These are phyloP conservation scores for Pomacea maculata DNA, from an alignment of 1,140 invertebrate species.

Conservation along the genomic window DNA sequence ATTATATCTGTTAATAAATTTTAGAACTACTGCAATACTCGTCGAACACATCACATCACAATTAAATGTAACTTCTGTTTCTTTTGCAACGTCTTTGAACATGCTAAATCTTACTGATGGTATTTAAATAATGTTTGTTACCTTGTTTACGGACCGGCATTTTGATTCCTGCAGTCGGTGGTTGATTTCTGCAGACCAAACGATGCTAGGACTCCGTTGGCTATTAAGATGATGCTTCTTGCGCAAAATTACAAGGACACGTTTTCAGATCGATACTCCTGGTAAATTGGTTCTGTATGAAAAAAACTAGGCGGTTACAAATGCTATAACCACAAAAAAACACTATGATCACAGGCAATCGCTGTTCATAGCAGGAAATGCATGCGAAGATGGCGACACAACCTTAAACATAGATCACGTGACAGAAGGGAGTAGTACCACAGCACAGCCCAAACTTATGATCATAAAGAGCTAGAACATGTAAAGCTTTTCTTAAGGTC, in stretches of 20 bases:
- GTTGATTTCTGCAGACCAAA: background rate
- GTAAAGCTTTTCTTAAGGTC: too few relatives aligned
- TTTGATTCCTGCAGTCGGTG: conserved; percentile 8
- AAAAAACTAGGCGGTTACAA: too few relatives aligned
- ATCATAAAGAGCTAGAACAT: too few relatives aligned
- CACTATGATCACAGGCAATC: background rate
- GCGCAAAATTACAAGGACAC: too few relatives aligned
- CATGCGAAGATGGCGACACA: conserved; percentile 22
- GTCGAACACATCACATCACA: background rate
- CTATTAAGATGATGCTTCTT: too few relatives aligned
- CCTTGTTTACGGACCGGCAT: conserved; percentile 30
- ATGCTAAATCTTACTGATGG: background rate
- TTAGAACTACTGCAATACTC: too few relatives aligned
- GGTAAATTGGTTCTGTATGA: too few relatives aligned
- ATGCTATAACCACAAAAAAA: too few relatives aligned
- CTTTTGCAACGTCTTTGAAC: background rate
- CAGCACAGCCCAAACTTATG: too few relatives aligned
- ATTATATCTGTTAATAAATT: background rate
- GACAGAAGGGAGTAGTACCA: conserved; percentile 6
- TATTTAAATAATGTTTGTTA: background rate
- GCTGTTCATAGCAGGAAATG: conserved; percentile 16
- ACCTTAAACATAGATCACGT: conserved; percentile 15
- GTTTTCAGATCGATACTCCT: too few relatives aligned
- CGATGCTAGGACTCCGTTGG: too few relatives aligned
- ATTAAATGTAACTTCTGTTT: background rate